Base-by-base conservation (phyloP, 2,888 invertebrate genomes). In the Fabriciana adippe region DNA sequence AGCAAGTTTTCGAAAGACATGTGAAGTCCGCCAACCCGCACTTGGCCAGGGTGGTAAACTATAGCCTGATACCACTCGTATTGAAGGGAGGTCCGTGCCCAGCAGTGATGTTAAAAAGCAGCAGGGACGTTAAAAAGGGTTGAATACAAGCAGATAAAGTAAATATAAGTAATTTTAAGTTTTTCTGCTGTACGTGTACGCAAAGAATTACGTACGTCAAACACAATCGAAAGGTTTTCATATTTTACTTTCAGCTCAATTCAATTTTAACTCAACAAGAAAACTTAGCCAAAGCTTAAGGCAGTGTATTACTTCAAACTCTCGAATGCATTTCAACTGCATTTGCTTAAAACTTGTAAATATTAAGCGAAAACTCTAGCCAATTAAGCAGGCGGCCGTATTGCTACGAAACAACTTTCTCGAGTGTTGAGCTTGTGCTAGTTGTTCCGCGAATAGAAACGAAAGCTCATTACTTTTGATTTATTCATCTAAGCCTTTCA, bases 311-410 rank as follows among this genome's bases (percentile, higher is more conserved):
- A 79, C 80, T 75, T 75, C 73, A 76, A 80, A 77, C 79, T 78
- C 75, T 76, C 77, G 76, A 79, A 80, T 80, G 77, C 78, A 82
- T 81, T 83, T 79, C 79, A 75, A 81, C 80, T 83, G 79, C 80
- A 83, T 86, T 87, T 83, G 81, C 83, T 85, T 83, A 78, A 85
- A 87, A 86, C 80, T 88, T 83, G 84, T 84, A 88, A 89, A 84
- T 86, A 84, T 85, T 82, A 83, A 86, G 80, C 79, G 82, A 83
- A 85, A 87, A 84, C 83, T 84, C 83, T 79, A 82, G 81, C 89
- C 89, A 90, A 90, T 90, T 89, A 90, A 84, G 81, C 83, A 78
- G 79, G 80, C 81, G 79, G 80, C 81, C 78, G 82, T 81, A 81
- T 82, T 81, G 80, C 83, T 77, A 78, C 78, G 80, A 73, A 78